Conservation (phyloP, 2,797 vertebrate species). For the Apodemus agrarius region DNA sequence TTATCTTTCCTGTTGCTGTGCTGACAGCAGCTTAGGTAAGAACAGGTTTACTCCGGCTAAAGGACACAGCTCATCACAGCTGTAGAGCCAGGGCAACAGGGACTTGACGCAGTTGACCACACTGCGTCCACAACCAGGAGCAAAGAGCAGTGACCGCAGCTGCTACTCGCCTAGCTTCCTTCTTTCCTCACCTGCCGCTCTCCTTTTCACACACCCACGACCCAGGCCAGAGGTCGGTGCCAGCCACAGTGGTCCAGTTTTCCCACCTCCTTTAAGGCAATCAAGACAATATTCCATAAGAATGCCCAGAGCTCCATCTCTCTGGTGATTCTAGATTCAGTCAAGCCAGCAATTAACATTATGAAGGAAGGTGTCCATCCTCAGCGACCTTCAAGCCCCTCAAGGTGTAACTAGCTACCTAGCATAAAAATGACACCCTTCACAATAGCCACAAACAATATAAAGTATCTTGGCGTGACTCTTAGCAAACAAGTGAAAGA, state of each 20-base stretch:
- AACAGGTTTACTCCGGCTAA: background rate
- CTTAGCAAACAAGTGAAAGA: no score
- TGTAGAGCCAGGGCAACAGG: background rate
- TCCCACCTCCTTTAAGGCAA: background rate
- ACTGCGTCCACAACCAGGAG: background rate
- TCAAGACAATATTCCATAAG: background rate
- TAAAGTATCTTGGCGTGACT: no score
- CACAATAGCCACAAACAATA: no score
- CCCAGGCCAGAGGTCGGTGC: background rate
- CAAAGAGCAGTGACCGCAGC: background rate
- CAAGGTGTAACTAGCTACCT: background rate
- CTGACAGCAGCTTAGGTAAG: background rate
- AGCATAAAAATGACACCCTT: no score
- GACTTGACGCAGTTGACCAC: background rate
- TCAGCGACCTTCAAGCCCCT: background rate
- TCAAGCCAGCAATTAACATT: background rate
- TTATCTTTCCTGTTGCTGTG: background rate
- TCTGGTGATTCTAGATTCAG: background rate
- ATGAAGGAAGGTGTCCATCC: background rate
- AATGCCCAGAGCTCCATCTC: background rate
- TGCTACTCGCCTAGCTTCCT: no score
- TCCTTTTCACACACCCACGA: no score
- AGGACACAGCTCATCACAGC: background rate
- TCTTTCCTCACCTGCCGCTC: background rate
- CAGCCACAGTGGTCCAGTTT: background rate